phyloP scores from a whole-genome alignment of 2,797 vertebrate genomes.

The Pteropus rufus region DNA sequence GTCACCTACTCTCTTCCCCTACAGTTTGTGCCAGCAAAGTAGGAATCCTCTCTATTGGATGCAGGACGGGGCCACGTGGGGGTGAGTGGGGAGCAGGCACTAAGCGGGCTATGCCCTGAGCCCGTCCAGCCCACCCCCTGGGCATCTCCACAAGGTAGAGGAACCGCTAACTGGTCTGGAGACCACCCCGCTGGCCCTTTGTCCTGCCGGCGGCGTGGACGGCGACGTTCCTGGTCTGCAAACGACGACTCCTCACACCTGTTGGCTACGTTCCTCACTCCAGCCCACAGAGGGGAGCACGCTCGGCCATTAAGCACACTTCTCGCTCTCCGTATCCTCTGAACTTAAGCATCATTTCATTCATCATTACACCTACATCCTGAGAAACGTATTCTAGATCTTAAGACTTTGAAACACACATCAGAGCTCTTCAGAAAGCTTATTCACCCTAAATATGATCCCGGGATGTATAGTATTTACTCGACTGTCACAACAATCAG shows the following conservation, averaged over 20 bases:
- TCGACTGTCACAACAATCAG: not conserved
- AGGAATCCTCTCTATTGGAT: not conserved
- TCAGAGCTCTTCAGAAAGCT: not conserved
- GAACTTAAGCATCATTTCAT: not conserved
- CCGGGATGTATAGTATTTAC: not conserved
- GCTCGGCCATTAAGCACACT: no score
- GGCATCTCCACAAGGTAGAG: not conserved
- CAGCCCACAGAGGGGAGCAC: no score
- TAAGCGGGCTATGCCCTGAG: no score
- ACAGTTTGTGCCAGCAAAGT: fast-evolving
- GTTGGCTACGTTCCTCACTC: fast-evolving
- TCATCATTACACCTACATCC: not conserved
- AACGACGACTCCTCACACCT: fast-evolving
- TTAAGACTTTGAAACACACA: not conserved
- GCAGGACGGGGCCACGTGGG: not conserved
- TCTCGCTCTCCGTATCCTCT: not conserved
- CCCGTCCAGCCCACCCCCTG: no score
- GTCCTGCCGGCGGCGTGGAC: fast-evolving
- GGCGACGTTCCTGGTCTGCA: fast-evolving
- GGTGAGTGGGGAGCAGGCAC: fast-evolving
- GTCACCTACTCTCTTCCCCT: not conserved
- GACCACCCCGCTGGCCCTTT: fast-evolving
- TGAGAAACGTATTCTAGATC: not conserved
- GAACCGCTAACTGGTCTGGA: not conserved
- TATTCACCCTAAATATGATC: not conserved